Evolutionary conservation across 2,888 invertebrate genomes (phyloP), one percentile per base, ranked within the genome.

Genomic region (Agriopis leucophaearia): DNA sequence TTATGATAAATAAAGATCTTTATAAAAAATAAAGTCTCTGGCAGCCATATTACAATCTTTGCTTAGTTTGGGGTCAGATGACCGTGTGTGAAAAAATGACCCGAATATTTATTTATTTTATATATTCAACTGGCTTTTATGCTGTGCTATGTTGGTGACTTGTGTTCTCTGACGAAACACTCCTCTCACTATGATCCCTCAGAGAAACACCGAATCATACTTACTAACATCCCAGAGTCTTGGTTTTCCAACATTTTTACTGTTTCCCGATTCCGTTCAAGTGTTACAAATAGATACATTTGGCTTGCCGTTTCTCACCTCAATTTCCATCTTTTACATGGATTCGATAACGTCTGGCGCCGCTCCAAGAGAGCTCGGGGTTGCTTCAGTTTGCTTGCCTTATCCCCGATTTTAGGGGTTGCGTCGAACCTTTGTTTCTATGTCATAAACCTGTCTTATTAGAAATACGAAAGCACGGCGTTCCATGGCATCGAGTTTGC

Each of bases 301-400:
- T 66, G 54, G 64, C 69, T 66, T 55, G 73, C 71, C 73, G 72
- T 76, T 79, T 78, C 74, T 84, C 87, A 88, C 87, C 88, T 89
- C 87, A 85, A 88, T 87, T 88, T 88, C 85, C 85, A 87, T 88
- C 85, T 87, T 87, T 88, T 86, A 87, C 87, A 88, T 86, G 83
- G 86, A 89, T 88, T 86, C 88, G 88, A 89, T 89, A 90, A 89
- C 80, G 82, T 78, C 81, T 91, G 91, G 90, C 90, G 75, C 71
- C 66, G 73, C 69, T 85, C 90, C 91, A 91, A 84, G 16, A 50
- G 42, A 45, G 67, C 76, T 66, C 66, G 70, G 71, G 57, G 47
- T 27, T 40, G 55, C 27, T 48, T 48, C 63, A 36, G 48, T 56
- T 54, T 45, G 50, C 18, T 60, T 35, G 50, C 35, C 54, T 68